Conservation (phyloP, 2,113 vertebrate genomes). For the Nibea albiflora region DNA sequence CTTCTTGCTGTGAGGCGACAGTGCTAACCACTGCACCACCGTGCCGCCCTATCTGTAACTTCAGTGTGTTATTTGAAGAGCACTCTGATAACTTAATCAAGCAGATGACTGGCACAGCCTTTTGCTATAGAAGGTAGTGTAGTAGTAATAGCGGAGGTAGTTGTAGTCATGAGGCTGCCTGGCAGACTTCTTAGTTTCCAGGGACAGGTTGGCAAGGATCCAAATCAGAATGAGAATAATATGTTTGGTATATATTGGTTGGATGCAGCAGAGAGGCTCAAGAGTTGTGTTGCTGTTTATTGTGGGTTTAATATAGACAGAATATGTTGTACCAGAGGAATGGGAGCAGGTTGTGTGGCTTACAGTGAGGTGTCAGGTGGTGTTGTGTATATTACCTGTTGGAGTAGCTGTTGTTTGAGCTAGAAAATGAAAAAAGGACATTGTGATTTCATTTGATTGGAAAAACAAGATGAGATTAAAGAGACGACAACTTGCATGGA, state of each 20-base stretch:
- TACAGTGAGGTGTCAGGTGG: background rate
- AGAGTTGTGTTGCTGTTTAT: background rate
- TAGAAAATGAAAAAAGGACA: constrained; percentile 27
- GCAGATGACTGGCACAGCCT: background rate
- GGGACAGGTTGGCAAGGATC: background rate
- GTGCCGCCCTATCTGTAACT: background rate
- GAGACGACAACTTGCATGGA: background rate
- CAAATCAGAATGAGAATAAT: background rate
- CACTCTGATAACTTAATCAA: background rate
- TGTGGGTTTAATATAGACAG: background rate
- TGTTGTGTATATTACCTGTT: constrained; percentile 45
- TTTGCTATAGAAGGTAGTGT: background rate
- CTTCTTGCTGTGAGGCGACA: too few species aligned
- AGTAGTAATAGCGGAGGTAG: background rate
- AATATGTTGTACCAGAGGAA: background rate
- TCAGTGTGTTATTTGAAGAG: background rate
- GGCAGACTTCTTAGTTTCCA: fast-evolving
- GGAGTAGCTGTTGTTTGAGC: constrained; percentile 20
- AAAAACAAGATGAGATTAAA: background rate
- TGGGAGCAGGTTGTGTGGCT: background rate
- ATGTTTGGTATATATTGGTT: background rate
- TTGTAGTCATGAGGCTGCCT: background rate
- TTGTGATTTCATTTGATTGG: background rate
- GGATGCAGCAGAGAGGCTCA: background rate
- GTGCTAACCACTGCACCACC: too few species aligned